Percentiles rank a stretch among this genome's conserved stretches.
Evolutionary conservation across 1,140 invertebrate genomes (phyloP).

Genomic region (Drosophila sulfurigaster): DNA sequence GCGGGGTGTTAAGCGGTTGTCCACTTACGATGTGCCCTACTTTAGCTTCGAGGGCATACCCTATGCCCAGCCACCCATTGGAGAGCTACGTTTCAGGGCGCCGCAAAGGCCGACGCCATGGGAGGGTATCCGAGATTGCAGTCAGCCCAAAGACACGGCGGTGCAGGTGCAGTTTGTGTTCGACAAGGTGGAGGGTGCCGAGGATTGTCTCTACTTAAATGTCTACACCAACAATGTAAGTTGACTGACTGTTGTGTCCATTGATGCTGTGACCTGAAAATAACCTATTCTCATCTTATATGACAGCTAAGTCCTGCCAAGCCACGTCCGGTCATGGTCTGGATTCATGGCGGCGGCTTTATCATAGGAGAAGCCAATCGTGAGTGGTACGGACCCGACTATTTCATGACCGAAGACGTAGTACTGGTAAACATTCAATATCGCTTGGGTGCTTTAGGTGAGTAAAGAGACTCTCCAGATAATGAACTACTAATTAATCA

Average conservation of each 20-base stretch:
- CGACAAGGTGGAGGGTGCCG: conserved; percentile 85
- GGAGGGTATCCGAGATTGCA: conserved; percentile 69
- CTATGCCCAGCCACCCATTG: conserved; percentile 87
- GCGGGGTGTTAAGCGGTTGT: conserved; percentile 70
- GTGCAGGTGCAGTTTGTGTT: conserved; percentile 76
- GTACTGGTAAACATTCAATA: conserved; percentile 85
- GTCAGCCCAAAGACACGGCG: conserved; percentile 82
- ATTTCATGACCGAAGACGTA: conserved; percentile 86
- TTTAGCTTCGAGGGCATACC: conserved; percentile 87
- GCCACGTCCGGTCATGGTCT: conserved; percentile 77
- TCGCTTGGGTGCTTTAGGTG: conserved; percentile 85
- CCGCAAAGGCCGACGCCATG: conserved; percentile 84
- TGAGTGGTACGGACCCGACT: conserved; percentile 85
- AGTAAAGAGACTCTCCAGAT: neutral
- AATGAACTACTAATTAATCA: neutral
- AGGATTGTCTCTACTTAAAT: conserved; percentile 90
- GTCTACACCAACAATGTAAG: conserved; percentile 88
- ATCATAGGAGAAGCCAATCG: conserved; percentile 85
- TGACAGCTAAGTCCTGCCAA: conserved; percentile 68
- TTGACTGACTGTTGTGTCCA: conserved; percentile 56
- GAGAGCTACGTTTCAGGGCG: conserved; percentile 86
- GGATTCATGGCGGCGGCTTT: conserved; percentile 90
- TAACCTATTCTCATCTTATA: conserved; percentile 11
- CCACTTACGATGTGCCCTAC: conserved; percentile 74
- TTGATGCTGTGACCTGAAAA: neutral